phyloP scores from a whole-genome alignment of 2,113 vertebrate species.

The Penelope pileata region DNA sequence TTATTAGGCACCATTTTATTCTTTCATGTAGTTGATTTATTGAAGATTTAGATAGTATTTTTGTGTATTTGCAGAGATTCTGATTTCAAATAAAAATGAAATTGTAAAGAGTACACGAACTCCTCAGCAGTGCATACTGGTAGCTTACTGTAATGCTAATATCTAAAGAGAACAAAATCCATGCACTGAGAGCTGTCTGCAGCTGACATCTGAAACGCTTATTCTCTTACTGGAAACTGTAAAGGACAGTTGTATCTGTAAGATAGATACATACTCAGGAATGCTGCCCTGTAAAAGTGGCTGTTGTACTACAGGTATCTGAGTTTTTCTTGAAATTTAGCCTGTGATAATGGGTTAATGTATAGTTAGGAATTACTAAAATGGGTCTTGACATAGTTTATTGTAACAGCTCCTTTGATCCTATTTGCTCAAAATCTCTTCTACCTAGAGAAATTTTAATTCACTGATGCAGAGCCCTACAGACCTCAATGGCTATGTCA shows the following conservation, averaged over 20 bases:
- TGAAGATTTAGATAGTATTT: background rate
- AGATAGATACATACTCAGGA: background rate
- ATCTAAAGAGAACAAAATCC: background rate
- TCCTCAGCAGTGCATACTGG: background rate
- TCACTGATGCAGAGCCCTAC: background rate
- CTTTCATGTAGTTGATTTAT: background rate
- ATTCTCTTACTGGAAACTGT: background rate
- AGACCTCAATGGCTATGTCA: background rate
- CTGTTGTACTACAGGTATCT: background rate
- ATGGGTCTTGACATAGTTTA: background rate
- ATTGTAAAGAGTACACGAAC: background rate
- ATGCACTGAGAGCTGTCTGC: background rate
- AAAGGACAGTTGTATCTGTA: background rate
- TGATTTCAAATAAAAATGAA: background rate
- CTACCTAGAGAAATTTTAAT: slow-evolving; percentile 25
- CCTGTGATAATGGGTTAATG: background rate
- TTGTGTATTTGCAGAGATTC: background rate
- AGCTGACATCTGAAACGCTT: background rate
- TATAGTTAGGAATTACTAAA: slow-evolving; percentile 12
- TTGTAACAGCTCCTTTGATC: slow-evolving; percentile 23
- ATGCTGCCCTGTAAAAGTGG: background rate
- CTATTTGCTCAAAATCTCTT: background rate
- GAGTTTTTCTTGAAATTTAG: slow-evolving; percentile 32
- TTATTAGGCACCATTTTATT: background rate
- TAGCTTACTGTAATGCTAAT: background rate